Base-by-base conservation (phyloP, 2,888 invertebrate genomes). In the Drosophila parthenogenetica region DNA sequence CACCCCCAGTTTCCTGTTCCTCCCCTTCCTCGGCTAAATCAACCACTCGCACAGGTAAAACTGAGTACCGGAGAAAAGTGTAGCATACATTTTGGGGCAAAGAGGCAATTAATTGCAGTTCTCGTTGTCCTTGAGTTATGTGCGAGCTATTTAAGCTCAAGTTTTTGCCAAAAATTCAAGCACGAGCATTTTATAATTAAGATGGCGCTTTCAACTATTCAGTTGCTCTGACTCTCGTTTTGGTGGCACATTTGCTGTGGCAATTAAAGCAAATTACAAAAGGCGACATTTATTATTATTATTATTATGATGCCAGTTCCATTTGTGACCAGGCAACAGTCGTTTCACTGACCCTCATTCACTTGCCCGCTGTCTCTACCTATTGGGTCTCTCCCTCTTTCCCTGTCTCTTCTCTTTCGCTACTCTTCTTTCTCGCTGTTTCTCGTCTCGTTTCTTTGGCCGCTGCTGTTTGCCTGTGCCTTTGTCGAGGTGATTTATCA, bases 401-500 rank as follows among this genome's bases (percentile, higher is more conserved):
- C 29, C 43, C 13, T 43, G 14, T 22, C 19, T 35, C 17, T 55
- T 1, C 22, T 3, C 14, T 46, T 2, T 11, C 8, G 13, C 3
- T 39, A 19, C 37, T 19, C 25, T 14, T 35, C n/a, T n/a, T 7
- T 42, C 35, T 32, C 45, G 35, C 2, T 16, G 25, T 2, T 43
- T 61, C 54, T 19, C 5, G 5, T 29, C 40, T 17, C 2, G 39
- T 40, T 48, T 48, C 13, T 25, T 25, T 16, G 14, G 35, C 37
- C 32, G 13, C 17, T 32, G 43, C 48, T 61, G 48, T 64, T 50
- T 57, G 55, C 13, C 35, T 59, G 61, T 68, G 79, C 89, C 86
- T 86, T 81, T 86, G 84, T 89, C 81, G 78, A 89, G 87, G 87
- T 89, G 89, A 89, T 89, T 89, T 89, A 88, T 90, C 87, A 89